Evolutionary conservation across 2,797 vertebrate genomes (phyloP), one percentile per base, ranked within the genome.

Genomic region (Sciaenops ocellatus): DNA sequence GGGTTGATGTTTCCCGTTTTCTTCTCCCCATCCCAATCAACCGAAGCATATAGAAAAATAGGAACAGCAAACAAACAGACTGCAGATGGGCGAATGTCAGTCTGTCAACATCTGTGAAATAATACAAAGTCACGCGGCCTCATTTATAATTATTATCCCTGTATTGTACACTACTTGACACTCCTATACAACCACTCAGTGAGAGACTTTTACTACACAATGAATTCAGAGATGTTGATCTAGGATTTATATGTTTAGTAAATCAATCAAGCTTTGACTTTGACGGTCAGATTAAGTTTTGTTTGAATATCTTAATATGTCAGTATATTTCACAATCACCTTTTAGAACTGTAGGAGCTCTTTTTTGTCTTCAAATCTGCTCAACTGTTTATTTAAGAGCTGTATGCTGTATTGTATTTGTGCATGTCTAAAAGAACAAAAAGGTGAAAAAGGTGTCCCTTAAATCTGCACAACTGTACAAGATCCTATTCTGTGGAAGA

Each of bases 1-100:
- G 9, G 18, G 30, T 44, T 51, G 55, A 61, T 78, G 54, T 69
- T 73, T 69, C 24, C 41, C 34, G 10, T 24, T n/a, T 63, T 62
- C 41, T 42, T 24, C 5, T 24, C 47, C n/a, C 3, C 30, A 17
- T 73, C 63, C 5, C 4, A 47, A 34, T 20, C 20, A 63, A 56
- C 8, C 26, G 44, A 75, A 57, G 76, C 79, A 79, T 80, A 70
- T 44, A 8, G 24, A 47, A 76, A 63, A 66, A 64, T 26, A 10
- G 26, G 73, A 83, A 70, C 2, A 38, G n/a, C 59, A 72, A 85
- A 87, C 83, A 86, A 88, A 82, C 64, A 70, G 18, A 11, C 30
- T 38, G 57, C 83, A 89, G 84, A 73, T 88, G 77, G 50, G 22
- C 5, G 9, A 81, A 74, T 0, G 1, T 64, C 73, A 60, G 17